phyloP scores from a whole-genome alignment of 2,113 vertebrate genomes.

The Prionailurus viverrinus region DNA sequence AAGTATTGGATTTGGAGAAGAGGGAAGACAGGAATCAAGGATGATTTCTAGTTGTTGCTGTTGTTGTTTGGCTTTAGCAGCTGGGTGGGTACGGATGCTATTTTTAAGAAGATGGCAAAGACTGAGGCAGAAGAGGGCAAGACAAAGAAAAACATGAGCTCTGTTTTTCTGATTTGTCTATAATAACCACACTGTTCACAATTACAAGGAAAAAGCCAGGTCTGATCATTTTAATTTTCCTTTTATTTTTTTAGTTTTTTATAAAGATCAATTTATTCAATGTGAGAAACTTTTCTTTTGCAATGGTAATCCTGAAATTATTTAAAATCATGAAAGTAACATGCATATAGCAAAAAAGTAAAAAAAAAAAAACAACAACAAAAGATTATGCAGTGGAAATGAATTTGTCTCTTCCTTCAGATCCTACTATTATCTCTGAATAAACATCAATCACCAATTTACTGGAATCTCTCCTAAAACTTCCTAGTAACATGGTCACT shows the following conservation, averaged over 20 bases:
- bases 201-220: neutral
- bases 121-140: neutral
- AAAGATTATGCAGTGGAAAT: conserved; percentile 1
- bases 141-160: neutral
- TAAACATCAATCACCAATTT: neutral
- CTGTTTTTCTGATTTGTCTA: neutral
- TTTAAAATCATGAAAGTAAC: conserved; percentile 52
- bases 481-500: neutral
- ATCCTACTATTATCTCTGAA: neutral
- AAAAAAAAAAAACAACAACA: neutral
- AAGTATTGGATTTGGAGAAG: neutral
- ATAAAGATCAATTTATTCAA: conserved; percentile 34
- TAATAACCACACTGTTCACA: neutral
- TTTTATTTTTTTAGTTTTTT: neutral
- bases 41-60: neutral
- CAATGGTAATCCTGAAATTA: conserved; percentile 46
- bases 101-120: neutral
- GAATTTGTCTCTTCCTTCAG: neutral
- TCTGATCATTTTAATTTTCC: conserved; percentile 32
- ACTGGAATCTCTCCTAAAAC: neutral
- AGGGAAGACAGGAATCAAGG: neutral
- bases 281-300: conserved; percentile 4
- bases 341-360: neutral
- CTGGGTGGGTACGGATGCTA: neutral
- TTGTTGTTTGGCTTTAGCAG: neutral